Evolutionary conservation across 2,113 vertebrate species (phyloP).

Genomic region (Nycticorax nycticorax): DNA sequence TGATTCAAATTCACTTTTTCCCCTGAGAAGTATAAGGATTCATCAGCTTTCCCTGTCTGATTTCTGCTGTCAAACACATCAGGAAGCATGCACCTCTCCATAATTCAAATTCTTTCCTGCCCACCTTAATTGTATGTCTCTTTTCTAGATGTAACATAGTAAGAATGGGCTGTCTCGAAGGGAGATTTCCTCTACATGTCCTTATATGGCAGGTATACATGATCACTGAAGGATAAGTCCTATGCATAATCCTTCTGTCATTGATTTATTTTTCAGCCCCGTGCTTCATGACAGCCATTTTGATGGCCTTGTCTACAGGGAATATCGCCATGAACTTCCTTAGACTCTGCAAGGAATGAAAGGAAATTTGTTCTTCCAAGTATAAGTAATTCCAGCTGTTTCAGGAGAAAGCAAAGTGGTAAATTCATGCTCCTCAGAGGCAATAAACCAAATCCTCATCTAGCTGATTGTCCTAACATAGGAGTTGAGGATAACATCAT

Average conservation of each 20-base stretch:
- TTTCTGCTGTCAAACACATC: conserved; percentile 74
- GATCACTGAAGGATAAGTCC: not conserved
- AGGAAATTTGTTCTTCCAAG: not conserved
- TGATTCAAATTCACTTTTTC: conserved; percentile 64
- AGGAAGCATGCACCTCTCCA: conserved; percentile 58
- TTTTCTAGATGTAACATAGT: conserved; percentile 47
- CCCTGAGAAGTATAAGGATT: conserved; percentile 69
- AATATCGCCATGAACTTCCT: conserved; percentile 17
- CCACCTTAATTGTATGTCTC: conserved; percentile 68
- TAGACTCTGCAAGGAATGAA: not conserved
- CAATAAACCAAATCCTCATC: not conserved
- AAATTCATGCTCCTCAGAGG: not conserved
- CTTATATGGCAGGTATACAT: not conserved
- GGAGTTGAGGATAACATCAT: not conserved
- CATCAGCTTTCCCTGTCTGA: conserved; percentile 67
- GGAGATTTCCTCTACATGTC: conserved; percentile 48
- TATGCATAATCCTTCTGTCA: not conserved
- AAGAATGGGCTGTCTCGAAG: not conserved
- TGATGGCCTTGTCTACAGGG: not conserved
- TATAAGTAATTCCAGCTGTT: not conserved
- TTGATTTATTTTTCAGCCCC: not conserved
- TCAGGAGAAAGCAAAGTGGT: not conserved
- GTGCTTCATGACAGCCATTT: conserved; percentile 12
- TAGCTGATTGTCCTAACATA: not conserved
- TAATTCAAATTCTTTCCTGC: conserved; percentile 66